Evolutionary conservation across 2,113 vertebrate species (phyloP).

Genomic region (Sprattus sprattus): DNA sequence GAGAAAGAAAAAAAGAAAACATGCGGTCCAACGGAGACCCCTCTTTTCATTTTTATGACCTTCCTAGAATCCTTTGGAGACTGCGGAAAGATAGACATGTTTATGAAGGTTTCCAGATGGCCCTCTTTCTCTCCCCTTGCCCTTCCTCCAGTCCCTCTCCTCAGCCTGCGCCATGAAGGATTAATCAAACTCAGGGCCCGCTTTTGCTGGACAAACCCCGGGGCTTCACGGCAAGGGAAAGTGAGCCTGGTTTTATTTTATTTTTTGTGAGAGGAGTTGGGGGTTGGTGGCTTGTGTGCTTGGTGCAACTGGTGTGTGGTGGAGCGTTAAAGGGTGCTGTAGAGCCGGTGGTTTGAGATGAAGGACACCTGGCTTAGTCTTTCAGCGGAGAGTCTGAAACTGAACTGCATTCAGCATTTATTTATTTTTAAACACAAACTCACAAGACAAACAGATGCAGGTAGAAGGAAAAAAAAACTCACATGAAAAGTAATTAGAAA

Average conservation of each 20-base stretch:
- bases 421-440: not conserved
- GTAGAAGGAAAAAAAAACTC: not conserved
- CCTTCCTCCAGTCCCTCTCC: constrained; percentile 65
- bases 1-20: constrained; percentile 38
- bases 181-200: constrained; percentile 73
- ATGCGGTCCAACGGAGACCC: constrained; percentile 63
- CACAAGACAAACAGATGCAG: not conserved
- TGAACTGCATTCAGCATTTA: not conserved
- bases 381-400: not conserved
- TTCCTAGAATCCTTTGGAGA: constrained; percentile 78
- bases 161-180: constrained; percentile 72
- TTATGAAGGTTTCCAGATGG: constrained; percentile 81
- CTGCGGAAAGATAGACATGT: constrained; percentile 76
- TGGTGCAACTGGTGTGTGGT: constrained; percentile 4
- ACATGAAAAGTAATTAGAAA: not conserved
- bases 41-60: constrained; percentile 76
- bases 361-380: constrained; percentile 8
- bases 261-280: not conserved
- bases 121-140: constrained; percentile 55
- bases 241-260: constrained; percentile 11
- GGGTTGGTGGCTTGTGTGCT: not conserved
- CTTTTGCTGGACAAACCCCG: constrained; percentile 65
- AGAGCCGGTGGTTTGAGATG: not conserved
- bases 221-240: constrained; percentile 47
- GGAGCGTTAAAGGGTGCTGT: not conserved